These are phyloP conservation scores for Siniperca undulata DNA, from an alignment of 2,797 vertebrate genomes.

Conservation along the genomic window DNA sequence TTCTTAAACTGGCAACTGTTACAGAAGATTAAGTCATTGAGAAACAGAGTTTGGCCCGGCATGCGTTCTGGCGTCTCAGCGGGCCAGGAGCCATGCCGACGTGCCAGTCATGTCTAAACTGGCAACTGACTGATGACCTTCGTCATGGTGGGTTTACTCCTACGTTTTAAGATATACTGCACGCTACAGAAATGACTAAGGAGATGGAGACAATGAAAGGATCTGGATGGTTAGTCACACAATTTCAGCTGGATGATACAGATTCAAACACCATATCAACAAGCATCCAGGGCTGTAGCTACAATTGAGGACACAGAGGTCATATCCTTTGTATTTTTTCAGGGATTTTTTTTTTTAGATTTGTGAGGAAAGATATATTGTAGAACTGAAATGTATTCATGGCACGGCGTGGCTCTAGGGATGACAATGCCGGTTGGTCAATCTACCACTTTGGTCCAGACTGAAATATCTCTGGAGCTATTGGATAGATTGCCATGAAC, in stretches of 20 bases:
- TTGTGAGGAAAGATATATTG: not conserved
- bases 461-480: not conserved
- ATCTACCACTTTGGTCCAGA: not conserved
- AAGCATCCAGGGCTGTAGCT: not conserved
- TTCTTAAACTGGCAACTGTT: constrained; percentile 41
- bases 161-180: not conserved
- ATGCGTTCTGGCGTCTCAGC: not conserved
- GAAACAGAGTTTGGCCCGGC: constrained; percentile 36
- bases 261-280: not conserved
- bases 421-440: no score
- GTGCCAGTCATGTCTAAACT: constrained; percentile 9
- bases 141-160: not conserved
- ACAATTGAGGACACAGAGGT: not conserved
- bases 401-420: not conserved
- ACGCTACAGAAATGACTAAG: not conserved
- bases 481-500: not conserved
- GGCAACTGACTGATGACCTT: constrained; percentile 9
- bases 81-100: constrained; percentile 19
- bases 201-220: not conserved
- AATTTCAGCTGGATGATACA: not conserved
- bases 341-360: not conserved
- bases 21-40: constrained; percentile 62
- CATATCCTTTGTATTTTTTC: not conserved
- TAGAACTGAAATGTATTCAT: no score
- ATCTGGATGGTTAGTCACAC: constrained; percentile 12